Base-by-base conservation (phyloP, 92 coral and sea anemone genomes). In the Porites lobata region DNA sequence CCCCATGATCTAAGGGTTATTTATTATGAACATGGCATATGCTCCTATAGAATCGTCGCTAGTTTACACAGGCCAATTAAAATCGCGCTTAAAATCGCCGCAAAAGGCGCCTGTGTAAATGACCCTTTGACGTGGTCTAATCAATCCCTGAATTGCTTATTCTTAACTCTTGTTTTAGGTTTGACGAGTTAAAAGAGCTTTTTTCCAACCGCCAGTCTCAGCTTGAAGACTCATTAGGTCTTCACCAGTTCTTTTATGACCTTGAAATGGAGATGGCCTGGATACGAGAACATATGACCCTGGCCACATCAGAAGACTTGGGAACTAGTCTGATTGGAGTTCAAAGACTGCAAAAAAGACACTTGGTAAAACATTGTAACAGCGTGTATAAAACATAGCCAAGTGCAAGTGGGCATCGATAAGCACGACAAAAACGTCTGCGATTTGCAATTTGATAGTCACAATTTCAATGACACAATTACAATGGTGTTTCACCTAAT, bases 231-330 rank as follows among this genome's bases (percentile, higher is more conserved):
- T 95, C 98, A 5, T 88, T 96, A 24, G 96, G 91, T 38, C 94
- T 96, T 54, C 92, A 95, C 82, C 99, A 95, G 92, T 96, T 96
- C 86, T 90, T 93, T 65, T 92, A 94, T 75, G 99, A 95, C 77
- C 88, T 95, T 51, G 98, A 96, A 72, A 90, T 95, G 88, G 99
- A 96, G 82, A 91, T 93, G 91, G 85, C 98, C 78, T 95, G 96
- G 93, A 91, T 96, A n/a, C 95, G 94, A 92, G 99, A 96, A 50
- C 99, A 95, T 78, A 72, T 92, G 81, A 82, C 92, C 43, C 80
- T 91, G 75, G 99, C 98, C 24, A 89, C 96, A 2, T 96, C 99
- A 7, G 94, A 78, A 65, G 99, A 96, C 87, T 92, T 96, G 88
- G 99, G 99, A 38, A 87, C 98, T 26, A 96, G 95, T 69, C 89